Base-by-base conservation (phyloP, 2,113 vertebrate genomes). In the Hippoglossus stenolepis region DNA sequence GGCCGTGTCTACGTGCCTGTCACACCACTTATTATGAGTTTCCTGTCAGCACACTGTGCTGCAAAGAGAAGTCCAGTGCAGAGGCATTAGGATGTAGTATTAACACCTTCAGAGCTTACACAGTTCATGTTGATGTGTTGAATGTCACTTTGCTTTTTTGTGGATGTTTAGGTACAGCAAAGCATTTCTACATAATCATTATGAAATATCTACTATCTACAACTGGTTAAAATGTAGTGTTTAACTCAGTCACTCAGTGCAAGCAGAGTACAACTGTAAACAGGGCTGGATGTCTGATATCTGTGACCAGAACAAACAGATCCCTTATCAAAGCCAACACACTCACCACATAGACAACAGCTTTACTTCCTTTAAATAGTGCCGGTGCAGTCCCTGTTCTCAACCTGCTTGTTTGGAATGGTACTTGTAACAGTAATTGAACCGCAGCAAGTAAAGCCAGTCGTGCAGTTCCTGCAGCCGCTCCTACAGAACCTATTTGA, bases 51-150 rank as follows among this genome's bases (percentile, higher is more conserved):
- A 62, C 23, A 65, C 47, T 45, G 17, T 70, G 13, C 71, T 5
- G 6, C 43, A 45, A 17, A 35, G 15, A 15, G 11, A 35, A 51
- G 4, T 75, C 18, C 11, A 61, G 5, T 31, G 24, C 13, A 28
- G 51, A 54, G 56, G 23, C 6, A 60, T 24, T 26, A 66, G 60
- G 61, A 73, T 65, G 71, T 64, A 45, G 56, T 31, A 21, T 38
- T 78, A 56, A 74, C 47, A 65, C 60, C 60, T 75, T 76, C 65
- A 65, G 54, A 78, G 5, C 45, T 18, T 64, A 1, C 18, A 15
- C 13, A 5, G 56, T 57, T 57, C 3, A 58, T 24, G 56, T 26
- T n/a, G 20, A 15, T 6, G 13, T 26, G 23, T 5, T 56, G 7
- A 56, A 56, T 56, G 54, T 56, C 21, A 11, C 21, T 56, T 21